These are phyloP conservation scores for Perognathus longimembris DNA, from an alignment of 2,113 vertebrate genomes.

Conservation along the genomic window DNA sequence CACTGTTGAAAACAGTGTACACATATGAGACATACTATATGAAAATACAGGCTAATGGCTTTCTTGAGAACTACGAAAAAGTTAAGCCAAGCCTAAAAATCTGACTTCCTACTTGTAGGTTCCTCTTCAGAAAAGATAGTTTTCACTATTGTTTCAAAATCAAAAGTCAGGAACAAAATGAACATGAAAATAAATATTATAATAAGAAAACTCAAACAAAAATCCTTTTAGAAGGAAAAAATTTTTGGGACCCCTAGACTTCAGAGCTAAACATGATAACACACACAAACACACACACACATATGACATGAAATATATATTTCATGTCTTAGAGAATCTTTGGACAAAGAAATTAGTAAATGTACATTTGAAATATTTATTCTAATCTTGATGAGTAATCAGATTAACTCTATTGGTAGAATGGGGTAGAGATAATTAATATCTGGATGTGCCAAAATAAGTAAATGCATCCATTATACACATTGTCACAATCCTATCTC, in stretches of 20 bases:
- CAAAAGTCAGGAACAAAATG: background rate
- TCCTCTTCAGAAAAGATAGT: background rate
- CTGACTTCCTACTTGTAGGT: background rate
- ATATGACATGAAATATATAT: background rate
- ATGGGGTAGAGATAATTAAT: constrained; percentile 59
- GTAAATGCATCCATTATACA: constrained; percentile 59
- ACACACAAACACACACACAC: background rate
- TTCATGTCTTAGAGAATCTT: constrained; percentile 19
- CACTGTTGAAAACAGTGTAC: background rate
- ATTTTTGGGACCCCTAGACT: background rate
- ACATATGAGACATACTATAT: background rate
- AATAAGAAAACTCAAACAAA: background rate
- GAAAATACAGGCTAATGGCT: background rate
- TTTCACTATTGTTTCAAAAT: background rate
- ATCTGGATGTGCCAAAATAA: constrained; percentile 53
- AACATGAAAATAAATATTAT: background rate
- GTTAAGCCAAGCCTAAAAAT: background rate
- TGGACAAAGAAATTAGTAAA: constrained; percentile 24
- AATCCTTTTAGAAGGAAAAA: background rate
- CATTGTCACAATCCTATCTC: constrained; percentile 65
- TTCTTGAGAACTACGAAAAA: background rate
- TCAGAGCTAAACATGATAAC: background rate
- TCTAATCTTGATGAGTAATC: constrained; percentile 50
- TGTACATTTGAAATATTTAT: constrained; percentile 44
- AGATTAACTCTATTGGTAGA: constrained; percentile 48